Base-by-base conservation (phyloP, 2,113 vertebrate genomes). In the Oreochromis spilurus region DNA sequence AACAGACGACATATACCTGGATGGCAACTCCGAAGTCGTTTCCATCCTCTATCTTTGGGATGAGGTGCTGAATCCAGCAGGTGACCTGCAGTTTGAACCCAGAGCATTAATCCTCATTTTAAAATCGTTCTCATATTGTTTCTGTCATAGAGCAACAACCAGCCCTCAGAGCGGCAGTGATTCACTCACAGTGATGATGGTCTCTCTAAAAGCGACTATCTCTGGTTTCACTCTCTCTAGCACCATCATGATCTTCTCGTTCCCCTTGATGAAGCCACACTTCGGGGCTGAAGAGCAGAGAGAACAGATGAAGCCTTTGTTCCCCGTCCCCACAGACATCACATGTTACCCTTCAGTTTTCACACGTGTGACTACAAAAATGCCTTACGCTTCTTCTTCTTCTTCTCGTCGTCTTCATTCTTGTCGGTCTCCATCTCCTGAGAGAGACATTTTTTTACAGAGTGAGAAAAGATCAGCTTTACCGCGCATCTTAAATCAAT, bases 1-100 rank as follows among this genome's bases (percentile, higher is more conserved):
- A 10, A 36, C 5, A 50, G 19, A 17, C 9, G 13, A 45, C 79
- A 38, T 19, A 91, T 90, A 98, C 98, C 97, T 98, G 97, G 75
- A 98, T 95, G 16, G 97, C 97, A 0, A 98, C 97, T 24, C 98
- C 98, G 72, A 98, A 98, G 94, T 98, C 97, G 85, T 98, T 98
- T 43, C 98, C 98, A 48, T 98, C 98, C 79, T 98, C 98, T 83
- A 98, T 98, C 93, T 97, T 97, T 6, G 98, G 98, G 86, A 98
- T 97, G 26, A 98, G 95, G 84, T 97, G 96, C 85, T 97, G 96
- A 90, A 98, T 97, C 98, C 97, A 98, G 70, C 96, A 96, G 53
- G 97, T 95, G 11, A 97, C 94, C 98, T 98, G 67, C 57, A 81
- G 36, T 77, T 50, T 2, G 45, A 52, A 31, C 45, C 26, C 45